Conservation (phyloP, 2,888 invertebrate genomes). For the Synanthedon tipuliformis region DNA sequence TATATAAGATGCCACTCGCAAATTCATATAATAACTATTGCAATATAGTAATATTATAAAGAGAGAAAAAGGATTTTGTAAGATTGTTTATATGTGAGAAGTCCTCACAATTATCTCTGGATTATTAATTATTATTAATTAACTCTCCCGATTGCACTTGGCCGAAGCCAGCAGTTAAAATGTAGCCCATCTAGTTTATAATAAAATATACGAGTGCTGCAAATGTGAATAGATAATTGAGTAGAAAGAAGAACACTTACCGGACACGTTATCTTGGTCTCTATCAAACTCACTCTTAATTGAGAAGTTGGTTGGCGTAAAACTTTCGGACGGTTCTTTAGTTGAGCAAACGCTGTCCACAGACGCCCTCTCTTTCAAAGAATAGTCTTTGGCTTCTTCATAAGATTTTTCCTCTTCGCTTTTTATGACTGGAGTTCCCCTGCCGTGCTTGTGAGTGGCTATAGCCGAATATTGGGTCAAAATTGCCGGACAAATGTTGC, state of each 20-base stretch:
- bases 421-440: slow-evolving; percentile 56
- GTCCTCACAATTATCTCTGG: no score
- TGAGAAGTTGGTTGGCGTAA: slow-evolving; percentile 50
- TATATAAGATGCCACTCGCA: no score
- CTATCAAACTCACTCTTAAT: slow-evolving; percentile 64
- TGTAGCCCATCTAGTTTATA: no score
- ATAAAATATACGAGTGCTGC: background rate
- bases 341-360: slow-evolving; percentile 49
- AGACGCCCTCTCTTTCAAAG: slow-evolving; percentile 58
- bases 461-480: slow-evolving; percentile 62
- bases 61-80: no score
- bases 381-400: slow-evolving; percentile 66
- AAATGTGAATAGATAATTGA: background rate
- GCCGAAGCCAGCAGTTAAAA: no score
- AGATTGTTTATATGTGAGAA: no score
- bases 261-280: slow-evolving; percentile 61
- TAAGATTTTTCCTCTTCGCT: slow-evolving; percentile 47
- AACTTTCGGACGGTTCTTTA: slow-evolving; percentile 45
- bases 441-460: slow-evolving; percentile 62
- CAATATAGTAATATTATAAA: no score
- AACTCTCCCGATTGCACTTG: no score
- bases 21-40: no score
- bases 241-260: slow-evolving; percentile 37
- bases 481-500: slow-evolving; percentile 59
- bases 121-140: no score